Evolutionary conservation across 1,140 invertebrate species (phyloP), one percentile per base, ranked within the genome.

Genomic region (Aphaenogaster rudis): DNA sequence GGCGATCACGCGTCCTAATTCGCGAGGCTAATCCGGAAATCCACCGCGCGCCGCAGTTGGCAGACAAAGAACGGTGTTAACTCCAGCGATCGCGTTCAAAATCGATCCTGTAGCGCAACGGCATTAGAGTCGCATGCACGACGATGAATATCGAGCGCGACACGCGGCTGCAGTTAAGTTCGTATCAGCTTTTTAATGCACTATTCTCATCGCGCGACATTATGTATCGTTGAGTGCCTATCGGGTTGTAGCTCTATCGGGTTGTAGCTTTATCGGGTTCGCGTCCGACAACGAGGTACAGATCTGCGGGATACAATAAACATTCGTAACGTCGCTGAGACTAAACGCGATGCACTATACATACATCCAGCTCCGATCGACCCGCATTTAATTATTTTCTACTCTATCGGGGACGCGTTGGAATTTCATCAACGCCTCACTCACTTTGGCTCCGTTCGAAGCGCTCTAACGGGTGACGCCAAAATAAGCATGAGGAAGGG

Each of bases 351-450:
- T 8, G 54, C 21, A 57, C 21, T n/a, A 28, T 57, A 36, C 54
- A 45, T 50, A 45, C 69, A 84, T 84, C 80, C 80, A 82, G 42
- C 80, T 61, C 13, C 54, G 80, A 84, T 84, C 80, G 69, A 63
- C 54, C 69, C 28, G 42, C 69, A 84, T 74, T 84, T 74, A 84
- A 84, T 84, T 84, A 76, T 33, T 84, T 71, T 74, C 80, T 59
- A 36, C 28, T 61, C 39, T 52, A 66, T 82, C 21, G 67, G 39
- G 28, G 6, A 6, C 7, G 54, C 39, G 67, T 48, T 39, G 69
- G 42, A 84, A 84, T 84, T 63, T 84, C 54, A 74, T 21, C 42
- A 67, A 48, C 17, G 42, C 52, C 69, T 45, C 66, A 48, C 66
- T 69, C 66, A 28, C 66, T 69, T 69, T 15, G 21, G 48, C 64